Conservation (phyloP, 1,140 invertebrate genomes). For the Grapholita molesta region DNA sequence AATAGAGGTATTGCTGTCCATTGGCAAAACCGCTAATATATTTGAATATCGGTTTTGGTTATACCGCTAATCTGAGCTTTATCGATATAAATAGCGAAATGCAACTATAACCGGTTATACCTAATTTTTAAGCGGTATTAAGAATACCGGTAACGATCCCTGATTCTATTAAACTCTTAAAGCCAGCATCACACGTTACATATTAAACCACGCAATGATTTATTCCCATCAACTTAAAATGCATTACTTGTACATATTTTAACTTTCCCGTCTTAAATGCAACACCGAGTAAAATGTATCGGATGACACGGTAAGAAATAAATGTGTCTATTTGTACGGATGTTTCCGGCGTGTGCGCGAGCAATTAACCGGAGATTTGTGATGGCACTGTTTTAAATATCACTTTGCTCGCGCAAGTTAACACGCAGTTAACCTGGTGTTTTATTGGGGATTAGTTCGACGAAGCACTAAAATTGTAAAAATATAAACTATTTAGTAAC, state of each 20-base stretch:
- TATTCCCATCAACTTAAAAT: neutral
- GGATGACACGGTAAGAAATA: conserved; percentile 53
- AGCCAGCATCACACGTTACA: neutral
- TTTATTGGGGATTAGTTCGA: neutral
- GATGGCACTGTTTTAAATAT: conserved; percentile 17
- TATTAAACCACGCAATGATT: neutral
- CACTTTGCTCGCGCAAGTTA: conserved; percentile 3
- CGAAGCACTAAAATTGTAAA: neutral
- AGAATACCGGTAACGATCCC: too few relatives aligned
- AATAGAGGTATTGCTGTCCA: too few relatives aligned
- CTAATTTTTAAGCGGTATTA: too few relatives aligned
- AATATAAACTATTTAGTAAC: too few relatives aligned
- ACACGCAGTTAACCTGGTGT: conserved; percentile 7
- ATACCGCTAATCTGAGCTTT: too few relatives aligned
- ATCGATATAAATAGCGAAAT: too few relatives aligned
- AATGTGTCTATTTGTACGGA: conserved; percentile 63
- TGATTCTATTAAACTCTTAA: too few relatives aligned
- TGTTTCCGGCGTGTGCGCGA: conserved; percentile 49
- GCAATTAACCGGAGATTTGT: conserved; percentile 34
- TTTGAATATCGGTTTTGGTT: too few relatives aligned
- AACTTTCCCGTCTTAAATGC: conserved; percentile 31
- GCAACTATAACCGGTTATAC: too few relatives aligned
- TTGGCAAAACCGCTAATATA: too few relatives aligned
- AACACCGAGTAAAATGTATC: conserved; percentile 46
- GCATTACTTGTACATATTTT: conserved; percentile 20